These are phyloP conservation scores for Bradysia coprophila DNA, from an alignment of 1,140 invertebrate species.

Conservation along the genomic window DNA sequence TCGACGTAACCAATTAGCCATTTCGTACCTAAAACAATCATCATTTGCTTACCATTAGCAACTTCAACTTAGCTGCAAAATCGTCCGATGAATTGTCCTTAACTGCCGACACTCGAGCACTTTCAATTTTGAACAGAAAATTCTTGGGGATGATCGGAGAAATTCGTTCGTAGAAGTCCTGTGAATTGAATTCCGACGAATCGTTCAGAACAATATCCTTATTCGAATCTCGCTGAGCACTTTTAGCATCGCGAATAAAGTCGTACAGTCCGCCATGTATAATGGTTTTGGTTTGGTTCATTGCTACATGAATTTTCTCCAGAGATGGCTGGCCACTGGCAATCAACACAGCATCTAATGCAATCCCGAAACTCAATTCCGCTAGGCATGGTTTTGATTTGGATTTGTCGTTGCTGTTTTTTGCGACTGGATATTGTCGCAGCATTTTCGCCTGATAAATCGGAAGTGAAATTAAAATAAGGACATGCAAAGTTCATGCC, in stretches of 20 bases:
- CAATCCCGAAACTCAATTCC: conserved; percentile 50
- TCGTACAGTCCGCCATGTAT: conserved; percentile 45
- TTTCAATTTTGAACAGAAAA: conserved; percentile 46
- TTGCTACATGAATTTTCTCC: conserved; percentile 52
- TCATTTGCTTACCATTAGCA: conserved; percentile 12
- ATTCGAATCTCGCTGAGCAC: neutral
- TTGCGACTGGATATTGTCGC: conserved; percentile 21
- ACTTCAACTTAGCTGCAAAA: conserved; percentile 32
- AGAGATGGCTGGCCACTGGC: conserved; percentile 58
- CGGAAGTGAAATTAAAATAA: neutral
- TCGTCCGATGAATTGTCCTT: conserved; percentile 37
- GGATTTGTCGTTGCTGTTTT: conserved; percentile 17
- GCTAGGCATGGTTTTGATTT: conserved; percentile 34
- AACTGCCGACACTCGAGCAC: conserved; percentile 42
- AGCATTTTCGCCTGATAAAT: conserved; percentile 22
- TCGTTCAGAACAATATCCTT: neutral
- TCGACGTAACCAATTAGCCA: neutral
- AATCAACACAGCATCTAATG: conserved; percentile 50
- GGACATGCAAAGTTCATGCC: neutral
- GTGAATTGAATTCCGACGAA: conserved; percentile 5
- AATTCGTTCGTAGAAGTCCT: conserved; percentile 31
- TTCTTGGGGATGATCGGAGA: conserved; percentile 61
- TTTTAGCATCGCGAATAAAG: conserved; percentile 30
- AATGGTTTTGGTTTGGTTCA: conserved; percentile 44
- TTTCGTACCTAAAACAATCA: neutral